Conservation (phyloP, 2,797 vertebrate species). For the Psittacula derbiana region DNA sequence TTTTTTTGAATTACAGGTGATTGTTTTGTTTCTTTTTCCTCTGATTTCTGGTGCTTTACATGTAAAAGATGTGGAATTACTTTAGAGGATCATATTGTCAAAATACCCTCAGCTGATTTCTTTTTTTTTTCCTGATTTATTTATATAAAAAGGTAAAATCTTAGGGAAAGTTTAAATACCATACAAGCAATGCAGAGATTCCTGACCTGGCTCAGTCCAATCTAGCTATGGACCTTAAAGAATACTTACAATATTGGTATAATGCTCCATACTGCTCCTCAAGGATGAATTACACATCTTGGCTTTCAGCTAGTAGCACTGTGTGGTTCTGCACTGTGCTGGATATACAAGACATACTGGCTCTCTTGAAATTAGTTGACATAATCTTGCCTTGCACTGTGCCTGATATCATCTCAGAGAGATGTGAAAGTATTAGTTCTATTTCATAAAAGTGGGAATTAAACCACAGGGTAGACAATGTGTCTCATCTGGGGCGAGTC, state of each 20-base stretch:
- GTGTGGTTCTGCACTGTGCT: not conserved
- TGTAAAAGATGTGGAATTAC: not conserved
- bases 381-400: not conserved
- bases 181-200: not conserved
- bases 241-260: not conserved
- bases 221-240: not conserved
- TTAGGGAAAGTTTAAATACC: not conserved
- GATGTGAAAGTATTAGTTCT: not conserved
- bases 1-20: not conserved
- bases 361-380: conserved; percentile 3
- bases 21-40: not conserved
- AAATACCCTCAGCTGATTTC: rapidly evolving
- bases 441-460: not conserved
- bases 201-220: not conserved
- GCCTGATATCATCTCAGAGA: not conserved
- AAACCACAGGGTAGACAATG: not conserved
- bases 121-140: not conserved
- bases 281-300: not conserved
- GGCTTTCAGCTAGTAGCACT: not conserved
- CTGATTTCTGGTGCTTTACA: not conserved
- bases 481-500: not conserved
- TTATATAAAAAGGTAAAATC: not conserved
- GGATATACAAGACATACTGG: not conserved
- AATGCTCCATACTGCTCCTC: not conserved
- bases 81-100: not conserved